Base-by-base conservation (phyloP, 2,888 invertebrate species). In the Labia minor region DNA sequence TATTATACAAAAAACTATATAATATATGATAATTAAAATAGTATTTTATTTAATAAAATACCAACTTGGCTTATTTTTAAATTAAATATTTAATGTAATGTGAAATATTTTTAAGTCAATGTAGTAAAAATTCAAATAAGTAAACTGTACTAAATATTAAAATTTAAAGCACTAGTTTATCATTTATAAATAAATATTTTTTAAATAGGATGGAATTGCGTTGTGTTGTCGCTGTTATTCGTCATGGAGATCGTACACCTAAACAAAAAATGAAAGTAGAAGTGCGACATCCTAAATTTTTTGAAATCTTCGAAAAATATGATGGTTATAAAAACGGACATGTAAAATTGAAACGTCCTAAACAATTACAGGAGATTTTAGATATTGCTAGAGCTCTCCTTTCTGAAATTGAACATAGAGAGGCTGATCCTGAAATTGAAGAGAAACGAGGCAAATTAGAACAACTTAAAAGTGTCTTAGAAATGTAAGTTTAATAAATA, bases 211-310 rank as follows among this genome's bases (percentile, higher is more conserved):
- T 89, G 88, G 89, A 89, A 76, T 77, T 89, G 68, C 82, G 99
- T 26, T 98, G 98, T 77, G 98, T 99, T 1, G 95, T 97, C 61
- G 99, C 93, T 20, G 93, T 99, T 4, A 98, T 99, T 69, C 81
- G 99, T 68, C 99, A 99, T 75, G 99, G 99, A 0, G 99, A 99
- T 78, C 82, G 99, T 71, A 99, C 99, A 14, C 99, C 99, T 0
- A 99, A 99, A 77, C 99, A 99, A 81, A 99, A 99, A 81, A 99
- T 99, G 98, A 99, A 99, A 79, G 97, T 98, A 72, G 97, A 97
- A 83, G 97, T 97, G 14, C 84, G 95, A 65, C 95, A 97, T 83
- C 91, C 90, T 1, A 93, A 94, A 77, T 98, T 99, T 79, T 99
- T 99, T 80, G 95, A 96, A 76, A 91, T 99, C 73, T 99, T 99